Evolutionary conservation across 2,888 invertebrate genomes (phyloP), one percentile per base, ranked within the genome.

Genomic region (Dysmachus trigonus): DNA sequence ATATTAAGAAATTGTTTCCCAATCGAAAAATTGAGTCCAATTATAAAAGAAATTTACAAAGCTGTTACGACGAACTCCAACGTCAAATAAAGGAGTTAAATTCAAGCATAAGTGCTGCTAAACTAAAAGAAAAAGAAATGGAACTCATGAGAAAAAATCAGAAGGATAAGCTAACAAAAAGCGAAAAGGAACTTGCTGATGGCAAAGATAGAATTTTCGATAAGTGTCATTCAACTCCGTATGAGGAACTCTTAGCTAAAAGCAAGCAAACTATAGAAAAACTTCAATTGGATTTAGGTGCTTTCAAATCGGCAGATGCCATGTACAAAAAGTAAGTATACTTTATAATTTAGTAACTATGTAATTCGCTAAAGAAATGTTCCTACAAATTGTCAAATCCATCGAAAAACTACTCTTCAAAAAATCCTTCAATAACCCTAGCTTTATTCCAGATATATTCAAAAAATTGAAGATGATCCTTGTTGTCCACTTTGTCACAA

Each of bases 401-500:
- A 13, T 3, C 13, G 13, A 38, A 38, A 38, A 38, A 38, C 8
- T 38, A 13, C 2, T 38, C 38, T 38, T 10, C 10, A 0, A 2
- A 8, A n/a, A 8, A 53, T 30, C 27, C n/a, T 47, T 72, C 4
- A 71, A 38, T 35, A 53, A 79, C 74, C 30, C n/a, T 47, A 4
- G n/a, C 6, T 18, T 47, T 47, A 47, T 87, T 88, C 6, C 33
- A 92, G 92, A 51, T 92, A 92, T 86, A 91, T 92, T 41, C 89
- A 90, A 72, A 92, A 91, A 86, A 93, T 98, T 62, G 93, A 94
- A 88, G 92, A 93, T 33, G 93, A 94, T 85, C 95, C 95, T 8
- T 95, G 95, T 89, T 99, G 99, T 91, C 98, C 98, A 0, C 92
- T 98, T 0, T 99, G 99, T 91, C 95, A 95, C 89, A 94, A 97